These are phyloP conservation scores for Toxostoma redivivum DNA, from an alignment of 2,113 vertebrate species.

Conservation along the genomic window DNA sequence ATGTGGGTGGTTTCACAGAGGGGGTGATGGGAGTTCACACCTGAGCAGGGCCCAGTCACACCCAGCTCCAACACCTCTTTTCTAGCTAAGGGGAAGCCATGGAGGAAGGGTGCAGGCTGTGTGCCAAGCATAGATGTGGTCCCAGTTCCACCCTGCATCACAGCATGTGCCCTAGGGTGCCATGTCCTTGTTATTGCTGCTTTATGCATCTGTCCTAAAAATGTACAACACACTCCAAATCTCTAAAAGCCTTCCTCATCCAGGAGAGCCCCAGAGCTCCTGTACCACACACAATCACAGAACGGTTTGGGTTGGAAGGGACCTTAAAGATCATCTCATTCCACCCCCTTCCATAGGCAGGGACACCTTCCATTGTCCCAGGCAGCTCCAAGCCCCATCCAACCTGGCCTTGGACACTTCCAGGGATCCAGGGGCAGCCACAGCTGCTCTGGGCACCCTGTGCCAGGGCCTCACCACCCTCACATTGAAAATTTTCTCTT, in stretches of 20 bases:
- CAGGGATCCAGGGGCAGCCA: background rate
- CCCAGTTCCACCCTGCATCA: too few relatives aligned
- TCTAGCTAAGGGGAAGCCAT: background rate
- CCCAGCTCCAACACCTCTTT: background rate
- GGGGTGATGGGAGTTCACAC: background rate
- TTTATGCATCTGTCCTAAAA: background rate
- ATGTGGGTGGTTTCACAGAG: background rate
- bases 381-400: rapidly evolving
- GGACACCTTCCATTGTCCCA: background rate
- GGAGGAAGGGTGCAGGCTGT: background rate
- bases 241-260: background rate
- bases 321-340: background rate
- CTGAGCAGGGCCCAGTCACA: background rate
- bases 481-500: background rate
- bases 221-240: background rate
- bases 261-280: background rate
- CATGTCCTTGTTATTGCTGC: too few relatives aligned
- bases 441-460: background rate
- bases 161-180: rapidly evolving
- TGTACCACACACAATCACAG: background rate
- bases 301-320: background rate
- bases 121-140: background rate
- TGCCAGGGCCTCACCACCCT: background rate
- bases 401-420: background rate
- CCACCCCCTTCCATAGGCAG: background rate